Evolutionary conservation across 2,797 vertebrate species (phyloP), one percentile per base, ranked within the genome.

Genomic region (Galaxias olidus): DNA sequence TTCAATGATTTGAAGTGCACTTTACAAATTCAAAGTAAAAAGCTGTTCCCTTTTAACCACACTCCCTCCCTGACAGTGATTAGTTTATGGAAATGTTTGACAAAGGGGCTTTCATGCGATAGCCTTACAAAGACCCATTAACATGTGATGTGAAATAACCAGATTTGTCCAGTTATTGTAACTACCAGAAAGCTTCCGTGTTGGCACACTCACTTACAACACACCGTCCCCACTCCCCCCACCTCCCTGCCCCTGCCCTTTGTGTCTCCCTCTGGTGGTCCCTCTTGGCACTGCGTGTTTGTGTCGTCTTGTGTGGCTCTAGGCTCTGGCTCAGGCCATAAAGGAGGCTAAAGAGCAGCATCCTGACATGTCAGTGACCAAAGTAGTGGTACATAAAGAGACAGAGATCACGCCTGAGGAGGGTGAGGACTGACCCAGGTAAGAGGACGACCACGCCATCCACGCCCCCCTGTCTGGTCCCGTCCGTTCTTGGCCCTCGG

Each of bases 351-450:
- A 99, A 98, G 96, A 98, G 91, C 97, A 98, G 93, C 96, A 99
- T 91, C 97, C 97, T 92, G 97, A 99, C 94, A 99, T 99, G 97
- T 98, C 96, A 93, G 97, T 99, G 94, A 99, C 96, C 95, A 98
- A 98, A 94, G 97, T 99, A 95, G 97, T 99, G 94, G 97, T 99
- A 89, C 97, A 99, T 95, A 99, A 98, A 97, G 97, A 98, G 90
- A 97, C 96, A 90, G 97, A 99, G 93, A 96, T 99, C 94, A 95
- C 95, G 69, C 92, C 96, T 71, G 95, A 97, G 88, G 96, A 98
- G 79, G 95, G 94, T 87, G 95, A 96, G 92, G 94, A 98, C 90
- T 96, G 95, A 96, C 89, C 80, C 93, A 98, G 97, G 97, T 99
- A 97, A 99, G 96, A 92, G 73, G 89, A 72, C 70, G 58, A 68